These are phyloP conservation scores for Laupala kohalensis DNA, from an alignment of 1,140 invertebrate genomes.

Conservation along the genomic window DNA sequence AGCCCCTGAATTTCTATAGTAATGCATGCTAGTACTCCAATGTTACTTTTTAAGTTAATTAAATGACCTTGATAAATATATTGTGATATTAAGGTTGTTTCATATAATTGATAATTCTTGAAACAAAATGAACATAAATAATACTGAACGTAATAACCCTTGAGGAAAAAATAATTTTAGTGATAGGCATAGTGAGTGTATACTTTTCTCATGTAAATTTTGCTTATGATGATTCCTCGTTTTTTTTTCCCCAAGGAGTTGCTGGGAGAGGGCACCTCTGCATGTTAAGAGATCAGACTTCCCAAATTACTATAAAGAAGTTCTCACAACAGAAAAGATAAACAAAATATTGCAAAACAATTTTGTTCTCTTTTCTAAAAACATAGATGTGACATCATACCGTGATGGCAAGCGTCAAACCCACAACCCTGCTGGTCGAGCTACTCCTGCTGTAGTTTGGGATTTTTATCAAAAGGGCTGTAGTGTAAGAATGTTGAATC, in stretches of 20 bases:
- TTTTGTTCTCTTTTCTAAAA: constrained; percentile 65
- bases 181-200: too few relatives aligned
- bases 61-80: too few relatives aligned
- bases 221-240: too few relatives aligned
- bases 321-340: constrained; percentile 62
- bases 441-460: constrained; percentile 71
- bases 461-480: constrained; percentile 83
- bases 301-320: constrained; percentile 48
- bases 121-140: too few relatives aligned
- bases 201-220: too few relatives aligned
- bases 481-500: constrained; percentile 84
- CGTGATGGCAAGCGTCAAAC: constrained; percentile 65
- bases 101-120: too few relatives aligned
- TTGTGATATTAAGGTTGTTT: too few relatives aligned
- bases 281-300: constrained; percentile 50
- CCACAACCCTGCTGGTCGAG: constrained; percentile 67
- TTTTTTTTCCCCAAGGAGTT: constrained; percentile 25
- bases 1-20: too few relatives aligned
- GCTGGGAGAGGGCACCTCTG: constrained; percentile 73
- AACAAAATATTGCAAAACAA: constrained; percentile 65
- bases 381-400: constrained; percentile 85
- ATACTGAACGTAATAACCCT: too few relatives aligned
- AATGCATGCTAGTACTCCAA: too few relatives aligned
- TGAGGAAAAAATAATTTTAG: too few relatives aligned
- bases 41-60: too few relatives aligned